Conservation (phyloP, 2,113 vertebrate species). For the Riparia riparia region DNA sequence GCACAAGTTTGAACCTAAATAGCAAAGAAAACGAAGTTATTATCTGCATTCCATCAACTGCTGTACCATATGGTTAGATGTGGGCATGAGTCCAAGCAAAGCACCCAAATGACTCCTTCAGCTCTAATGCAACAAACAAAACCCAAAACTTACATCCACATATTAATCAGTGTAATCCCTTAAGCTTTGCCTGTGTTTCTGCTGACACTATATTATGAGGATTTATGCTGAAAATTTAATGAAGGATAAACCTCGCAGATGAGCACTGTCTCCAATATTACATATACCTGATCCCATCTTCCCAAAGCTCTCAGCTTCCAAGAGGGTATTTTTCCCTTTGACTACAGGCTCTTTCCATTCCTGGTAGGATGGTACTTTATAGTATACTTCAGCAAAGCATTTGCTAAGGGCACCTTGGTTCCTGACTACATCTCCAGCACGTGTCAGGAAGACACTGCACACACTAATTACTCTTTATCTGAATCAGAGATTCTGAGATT, state of each 20-base stretch:
- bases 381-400: not conserved
- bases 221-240: not conserved
- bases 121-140: conserved; percentile 35
- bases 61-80: conserved; percentile 25
- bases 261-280: not conserved
- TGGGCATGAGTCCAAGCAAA: conserved; percentile 29
- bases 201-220: not conserved
- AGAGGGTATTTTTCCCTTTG: not conserved
- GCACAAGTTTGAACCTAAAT: conserved; percentile 60
- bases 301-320: not conserved
- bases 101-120: conserved; percentile 20
- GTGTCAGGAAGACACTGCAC: not conserved
- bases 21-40: conserved; percentile 50
- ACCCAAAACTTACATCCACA: not conserved
- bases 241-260: not conserved
- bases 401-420: not conserved
- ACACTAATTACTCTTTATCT: not conserved
- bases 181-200: not conserved
- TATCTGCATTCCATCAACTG: conserved; percentile 63
- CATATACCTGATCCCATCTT: not conserved
- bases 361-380: not conserved
- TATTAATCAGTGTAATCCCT: conserved; percentile 5
- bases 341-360: not conserved
- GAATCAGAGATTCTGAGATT: not conserved
- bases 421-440: conserved; percentile 1